Percentiles rank a stretch among this genome's conserved stretches.
Conservation (phyloP, 2,113 vertebrate species). For the Solea senegalensis region DNA sequence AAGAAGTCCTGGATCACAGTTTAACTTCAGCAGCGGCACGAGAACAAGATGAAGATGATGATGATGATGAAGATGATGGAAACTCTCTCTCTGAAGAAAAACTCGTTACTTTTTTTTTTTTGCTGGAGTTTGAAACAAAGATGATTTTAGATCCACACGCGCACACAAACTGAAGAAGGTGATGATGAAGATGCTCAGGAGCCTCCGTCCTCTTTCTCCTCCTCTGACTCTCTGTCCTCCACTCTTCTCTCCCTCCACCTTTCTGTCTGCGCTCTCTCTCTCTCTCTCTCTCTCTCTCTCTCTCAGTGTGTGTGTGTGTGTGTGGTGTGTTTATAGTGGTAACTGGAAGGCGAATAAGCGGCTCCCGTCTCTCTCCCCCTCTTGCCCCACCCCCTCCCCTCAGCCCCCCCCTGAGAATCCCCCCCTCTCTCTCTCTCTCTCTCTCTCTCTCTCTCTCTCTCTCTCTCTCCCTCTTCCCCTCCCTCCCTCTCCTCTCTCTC, state of each 20-base stretch:
- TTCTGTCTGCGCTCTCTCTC: slow-evolving; percentile 51
- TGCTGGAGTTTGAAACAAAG: too few species aligned
- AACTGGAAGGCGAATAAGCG: slow-evolving; percentile 61
- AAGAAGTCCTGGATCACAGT: slow-evolving; percentile 42
- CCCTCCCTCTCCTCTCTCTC: too few species aligned
- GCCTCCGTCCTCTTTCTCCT: slow-evolving; percentile 61
- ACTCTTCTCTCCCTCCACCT: slow-evolving; percentile 65
- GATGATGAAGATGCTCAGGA: slow-evolving; percentile 48
- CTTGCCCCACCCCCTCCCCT: too few species aligned
- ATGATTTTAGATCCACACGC: too few species aligned
- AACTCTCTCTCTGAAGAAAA: slow-evolving; percentile 25
- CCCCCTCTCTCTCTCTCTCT: slow-evolving; percentile 10
- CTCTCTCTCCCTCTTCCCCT: too few species aligned
- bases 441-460: slow-evolving; percentile 26
- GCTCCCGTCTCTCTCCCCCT: slow-evolving; percentile 36
- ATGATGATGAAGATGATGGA: slow-evolving; percentile 27
- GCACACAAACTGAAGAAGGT: too few species aligned
- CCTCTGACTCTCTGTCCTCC: slow-evolving; percentile 65
- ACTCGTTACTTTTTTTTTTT: too few species aligned
- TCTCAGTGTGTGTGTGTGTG: slow-evolving; percentile 33
- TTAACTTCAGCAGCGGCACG: not conserved
- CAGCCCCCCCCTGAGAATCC: too few species aligned
- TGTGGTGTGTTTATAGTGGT: slow-evolving; percentile 67
- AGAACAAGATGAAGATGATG: too few species aligned
- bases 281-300: slow-evolving; percentile 52